Conservation (phyloP, 2,113 vertebrate species). For the Piprites chloris region DNA sequence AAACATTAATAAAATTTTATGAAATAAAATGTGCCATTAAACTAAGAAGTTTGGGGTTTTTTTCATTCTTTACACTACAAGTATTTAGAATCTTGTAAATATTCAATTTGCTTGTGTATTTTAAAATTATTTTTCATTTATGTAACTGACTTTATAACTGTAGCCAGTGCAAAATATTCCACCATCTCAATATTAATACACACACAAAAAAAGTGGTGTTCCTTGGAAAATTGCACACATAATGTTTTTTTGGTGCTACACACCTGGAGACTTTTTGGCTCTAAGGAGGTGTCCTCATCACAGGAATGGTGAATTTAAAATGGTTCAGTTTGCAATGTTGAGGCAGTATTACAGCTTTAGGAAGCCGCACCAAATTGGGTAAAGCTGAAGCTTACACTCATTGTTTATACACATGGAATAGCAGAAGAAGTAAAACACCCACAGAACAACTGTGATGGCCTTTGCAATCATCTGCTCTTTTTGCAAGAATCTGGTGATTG, state of each 20-base stretch:
- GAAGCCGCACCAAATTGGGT: neutral
- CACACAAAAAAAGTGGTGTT: neutral
- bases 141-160: neutral
- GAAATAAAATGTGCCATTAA: neutral
- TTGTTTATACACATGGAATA: neutral
- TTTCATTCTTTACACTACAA: neutral
- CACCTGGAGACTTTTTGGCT: neutral
- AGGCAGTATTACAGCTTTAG: neutral
- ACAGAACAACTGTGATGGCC: neutral
- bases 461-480: neutral
- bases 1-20: conserved; percentile 12
- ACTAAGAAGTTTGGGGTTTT: neutral
- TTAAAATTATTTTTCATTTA: neutral
- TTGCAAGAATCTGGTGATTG: neutral
- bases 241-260: neutral
- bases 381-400: neutral
- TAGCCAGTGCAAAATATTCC: neutral
- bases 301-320: neutral
- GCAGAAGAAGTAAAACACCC: neutral
- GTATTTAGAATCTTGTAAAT: neutral
- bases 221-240: neutral
- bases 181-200: neutral
- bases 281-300: neutral
- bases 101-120: neutral
- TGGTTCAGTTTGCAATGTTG: neutral